Evolutionary conservation across 2,113 vertebrate species (phyloP), one percentile per base, ranked within the genome.

Genomic region (Cynoglossus semilaevis): DNA sequence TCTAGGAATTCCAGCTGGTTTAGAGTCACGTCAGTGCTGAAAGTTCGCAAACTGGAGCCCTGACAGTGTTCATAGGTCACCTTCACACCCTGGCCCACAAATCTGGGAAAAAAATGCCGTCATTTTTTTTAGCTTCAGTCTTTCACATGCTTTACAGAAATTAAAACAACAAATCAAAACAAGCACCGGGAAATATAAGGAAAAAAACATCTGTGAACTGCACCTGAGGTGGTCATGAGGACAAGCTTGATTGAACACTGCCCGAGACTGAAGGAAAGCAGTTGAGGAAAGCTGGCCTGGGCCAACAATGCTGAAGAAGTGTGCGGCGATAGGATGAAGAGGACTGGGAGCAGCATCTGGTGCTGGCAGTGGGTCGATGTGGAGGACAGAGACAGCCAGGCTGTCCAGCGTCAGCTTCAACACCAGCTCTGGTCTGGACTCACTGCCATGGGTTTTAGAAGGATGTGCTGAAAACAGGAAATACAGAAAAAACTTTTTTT

Each of bases 211-310:
- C n/a, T n/a, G n/a, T n/a, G 48, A 66, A 66, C 1, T 9, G 35
- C 84, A 98, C 97, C 95, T 94, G 74, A 99, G 95, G 77, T 99
- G 96, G 77, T 99, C 97, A 42, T 98, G 93, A 64, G 93, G 94
- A 81, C 95, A 98, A 71, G 97, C 97, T 72, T 94, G 89, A 64
- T 95, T 93, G 87, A 98, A 96, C 51, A 93, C 73, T 63, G 87
- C 72, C 62, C 94, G 92, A 58, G 93, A 92, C 77, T 91, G 89
- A 67, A 92, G 85, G 79, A 97, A 95, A 70, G 92, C 91, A 45
- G 89, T 89, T 19, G 87, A 67, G 42, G 87, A 68, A 72, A 96
- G 92, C 55, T 86, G 87, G 67, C 89, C 73, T 12, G 91, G 90
- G 70, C 92, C 90, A 58, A 93, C 80, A 66, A 88, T 92, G 81